These are phyloP conservation scores for Papilio polytes DNA, from an alignment of 1,140 invertebrate species.

Conservation along the genomic window DNA sequence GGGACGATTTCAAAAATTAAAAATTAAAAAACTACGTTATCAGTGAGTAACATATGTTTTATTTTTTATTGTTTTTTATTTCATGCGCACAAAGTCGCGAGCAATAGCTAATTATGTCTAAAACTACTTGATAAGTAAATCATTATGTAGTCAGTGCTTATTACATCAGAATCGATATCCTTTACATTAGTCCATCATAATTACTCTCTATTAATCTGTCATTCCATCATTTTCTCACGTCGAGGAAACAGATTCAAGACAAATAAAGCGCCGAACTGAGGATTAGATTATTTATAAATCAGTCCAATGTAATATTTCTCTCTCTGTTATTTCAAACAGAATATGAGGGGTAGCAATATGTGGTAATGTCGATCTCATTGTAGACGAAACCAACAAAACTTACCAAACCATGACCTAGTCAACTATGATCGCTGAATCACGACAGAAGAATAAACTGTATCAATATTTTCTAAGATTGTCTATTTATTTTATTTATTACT, in stretches of 20 bases:
- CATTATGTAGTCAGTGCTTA: no score
- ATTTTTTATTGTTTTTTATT: no score
- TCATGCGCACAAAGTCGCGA: no score
- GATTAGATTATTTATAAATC: not conserved
- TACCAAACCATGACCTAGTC: not conserved
- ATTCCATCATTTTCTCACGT: not conserved
- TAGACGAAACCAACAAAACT: not conserved
- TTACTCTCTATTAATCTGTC: constrained; percentile 1
- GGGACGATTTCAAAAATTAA: no score
- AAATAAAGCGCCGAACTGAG: not conserved
- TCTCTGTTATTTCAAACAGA: no score
- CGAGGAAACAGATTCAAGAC: not conserved
- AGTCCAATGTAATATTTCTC: not conserved
- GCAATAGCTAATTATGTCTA: no score
- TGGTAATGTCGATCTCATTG: no score
- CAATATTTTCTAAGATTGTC: not conserved
- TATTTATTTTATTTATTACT: no score
- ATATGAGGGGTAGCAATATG: no score
- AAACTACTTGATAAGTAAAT: no score
- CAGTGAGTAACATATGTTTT: no score
- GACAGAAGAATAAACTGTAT: not conserved
- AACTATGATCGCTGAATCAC: not conserved
- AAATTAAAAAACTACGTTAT: no score
- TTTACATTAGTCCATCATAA: not conserved
- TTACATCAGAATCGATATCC: not conserved